Conservation (phyloP, 1,140 invertebrate genomes). For the Wiebesia pumilae region DNA sequence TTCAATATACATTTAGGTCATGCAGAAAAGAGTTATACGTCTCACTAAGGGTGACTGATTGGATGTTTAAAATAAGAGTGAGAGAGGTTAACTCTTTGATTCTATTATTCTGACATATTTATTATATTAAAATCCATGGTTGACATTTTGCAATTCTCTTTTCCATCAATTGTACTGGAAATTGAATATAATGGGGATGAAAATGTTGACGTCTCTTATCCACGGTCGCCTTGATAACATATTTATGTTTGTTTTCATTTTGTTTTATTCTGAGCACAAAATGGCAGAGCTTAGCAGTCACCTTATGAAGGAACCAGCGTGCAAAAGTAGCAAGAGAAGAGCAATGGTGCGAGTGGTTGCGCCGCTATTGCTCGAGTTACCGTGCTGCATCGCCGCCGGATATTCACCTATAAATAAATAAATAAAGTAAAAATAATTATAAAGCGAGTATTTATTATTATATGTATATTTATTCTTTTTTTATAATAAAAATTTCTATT, state of each 20-base stretch:
- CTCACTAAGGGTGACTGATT: conserved; percentile 10
- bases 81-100: background rate
- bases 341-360: conserved; percentile 68
- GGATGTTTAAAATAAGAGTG: background rate
- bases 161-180: background rate
- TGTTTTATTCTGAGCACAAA: conserved; percentile 31
- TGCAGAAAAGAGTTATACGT: background rate
- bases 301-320: conserved; percentile 69
- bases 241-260: background rate
- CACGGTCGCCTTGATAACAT: background rate
- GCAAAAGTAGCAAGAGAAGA: conserved; percentile 65
- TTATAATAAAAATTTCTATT: no score
- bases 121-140: background rate
- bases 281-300: conserved; percentile 65
- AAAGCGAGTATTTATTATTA: no score
- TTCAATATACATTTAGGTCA: conserved; percentile 26
- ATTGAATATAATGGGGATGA: background rate
- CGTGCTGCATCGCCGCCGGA: conserved; percentile 80
- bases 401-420: conserved; percentile 74
- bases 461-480: no score
- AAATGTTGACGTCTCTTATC: background rate
- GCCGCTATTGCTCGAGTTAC: conserved; percentile 76
- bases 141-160: background rate
- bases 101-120: background rate
- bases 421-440: background rate